Evolutionary conservation across 2,888 invertebrate genomes (phyloP), one percentile per base, ranked within the genome.

Genomic region (Eristalis arbustorum): DNA sequence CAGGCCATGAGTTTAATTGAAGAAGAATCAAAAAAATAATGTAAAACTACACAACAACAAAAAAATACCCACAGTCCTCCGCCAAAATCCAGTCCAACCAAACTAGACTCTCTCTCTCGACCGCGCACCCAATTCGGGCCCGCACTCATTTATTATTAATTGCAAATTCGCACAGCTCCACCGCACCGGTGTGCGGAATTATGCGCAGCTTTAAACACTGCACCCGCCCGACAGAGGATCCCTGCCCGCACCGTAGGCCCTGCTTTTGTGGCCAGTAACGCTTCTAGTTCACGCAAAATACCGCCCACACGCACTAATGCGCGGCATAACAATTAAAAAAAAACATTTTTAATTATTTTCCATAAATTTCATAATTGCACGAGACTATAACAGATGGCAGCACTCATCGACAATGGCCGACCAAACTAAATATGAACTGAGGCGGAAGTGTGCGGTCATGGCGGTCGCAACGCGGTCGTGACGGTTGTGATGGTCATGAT

Each of bases 391-490:
- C 85, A 85, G 85, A 82, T 87, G 87, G 87, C 83, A 83, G 75
- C 87, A 78, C 83, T 72, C 83, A 78, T 59, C 63, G 66, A 71
- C 75, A 87, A 85, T 82, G 71, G 78, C 74, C 69, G 74, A 14
- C 34, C 71, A 64, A 83, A 37, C 83, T 83, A 83, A 87, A 83
- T 87, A 83, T 87, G 83, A 87, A 83, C 83, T 87, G 78, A 83
- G 75, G 87, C 83, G 78, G 72, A 79, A 87, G 75, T 79, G 75
- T 61, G 85, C 77, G 72, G 71, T 63, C 69, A 23, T 8, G 49
- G 79, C 74, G 68, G 73, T 63, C 28, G 18, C 8, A 18, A n/a
- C n/a, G 49, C 49, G 59, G 59, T 59, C 6, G 6, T 56, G 69
- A 62, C 8, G 78, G 63, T 76, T 56, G 23, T 25, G 25, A 25